Conservation (phyloP, 2,888 invertebrate species). For the Polydrusus tereticollis region DNA sequence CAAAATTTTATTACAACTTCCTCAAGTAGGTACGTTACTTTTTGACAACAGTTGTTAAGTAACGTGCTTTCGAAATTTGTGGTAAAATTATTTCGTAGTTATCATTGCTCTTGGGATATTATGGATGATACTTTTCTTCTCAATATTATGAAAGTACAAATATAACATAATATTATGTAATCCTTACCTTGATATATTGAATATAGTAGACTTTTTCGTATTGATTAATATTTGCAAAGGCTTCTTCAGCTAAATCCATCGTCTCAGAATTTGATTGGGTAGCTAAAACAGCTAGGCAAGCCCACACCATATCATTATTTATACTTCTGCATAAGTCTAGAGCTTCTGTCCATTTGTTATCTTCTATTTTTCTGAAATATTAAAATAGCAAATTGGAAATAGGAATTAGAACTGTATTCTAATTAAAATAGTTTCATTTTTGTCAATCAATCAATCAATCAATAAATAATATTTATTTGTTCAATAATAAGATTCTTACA, state of each 20-base stretch:
- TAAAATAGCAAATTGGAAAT: slow-evolving; percentile 29
- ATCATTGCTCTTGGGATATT: no score
- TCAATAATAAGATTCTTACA: no score
- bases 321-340: slow-evolving; percentile 62
- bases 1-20: no score
- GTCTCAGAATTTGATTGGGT: slow-evolving; percentile 80
- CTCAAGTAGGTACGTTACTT: no score
- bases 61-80: no score
- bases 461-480: no score
- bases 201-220: slow-evolving; percentile 89
- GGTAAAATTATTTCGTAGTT: no score
- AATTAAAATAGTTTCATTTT: neutral
- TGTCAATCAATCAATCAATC: no score
- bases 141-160: neutral
- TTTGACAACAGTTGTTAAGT: no score
- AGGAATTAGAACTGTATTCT: neutral
- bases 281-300: slow-evolving; percentile 92
- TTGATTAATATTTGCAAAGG: slow-evolving; percentile 91
- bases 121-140: no score
- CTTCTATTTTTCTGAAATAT: slow-evolving; percentile 73
- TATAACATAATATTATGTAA: no score
- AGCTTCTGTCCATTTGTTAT: slow-evolving; percentile 78
- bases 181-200: slow-evolving; percentile 77
- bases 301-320: slow-evolving; percentile 85
- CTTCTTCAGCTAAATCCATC: slow-evolving; percentile 93